Evolutionary conservation across 64 coral and sea anemone species (phyloP).

Genomic region (Pocillopora verrucosa): DNA sequence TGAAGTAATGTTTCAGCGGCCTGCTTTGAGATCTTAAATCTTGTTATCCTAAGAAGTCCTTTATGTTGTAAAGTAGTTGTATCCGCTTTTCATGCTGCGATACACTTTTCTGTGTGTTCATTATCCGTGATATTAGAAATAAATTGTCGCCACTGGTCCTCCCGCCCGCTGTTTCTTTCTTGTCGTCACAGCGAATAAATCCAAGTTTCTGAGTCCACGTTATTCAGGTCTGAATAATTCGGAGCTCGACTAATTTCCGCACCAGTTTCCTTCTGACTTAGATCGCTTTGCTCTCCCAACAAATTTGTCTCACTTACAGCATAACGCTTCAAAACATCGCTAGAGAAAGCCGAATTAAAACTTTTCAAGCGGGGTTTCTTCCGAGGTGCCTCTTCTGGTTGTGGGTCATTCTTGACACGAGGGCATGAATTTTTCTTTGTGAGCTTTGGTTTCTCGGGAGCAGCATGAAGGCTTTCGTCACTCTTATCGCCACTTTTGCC

Average conservation of each 20-base stretch:
- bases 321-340: constrained; percentile 57
- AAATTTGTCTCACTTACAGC: constrained; percentile 88
- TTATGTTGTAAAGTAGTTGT: neutral
- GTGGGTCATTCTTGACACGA: neutral
- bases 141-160: constrained; percentile 22
- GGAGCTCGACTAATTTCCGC: constrained; percentile 49
- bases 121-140: neutral
- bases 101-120: neutral
- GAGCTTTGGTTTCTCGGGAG: neutral
- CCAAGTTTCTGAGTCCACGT: constrained; percentile 66
- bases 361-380: constrained; percentile 39
- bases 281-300: constrained; percentile 15
- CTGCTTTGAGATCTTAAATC: constrained; percentile 2
- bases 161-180: neutral
- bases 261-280: neutral
- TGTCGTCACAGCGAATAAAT: constrained; percentile 13
- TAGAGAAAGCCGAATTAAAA: constrained; percentile 82
- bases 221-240: constrained; percentile 79
- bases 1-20: constrained; percentile 5
- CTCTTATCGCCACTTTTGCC: constrained; percentile 16
- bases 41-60: neutral
- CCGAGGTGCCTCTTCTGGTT: neutral
- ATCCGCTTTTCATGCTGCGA: neutral
- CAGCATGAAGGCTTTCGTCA: constrained; percentile 1
- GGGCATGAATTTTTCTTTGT: constrained; percentile 51